Percentiles rank a stretch among this genome's conserved stretches.
Evolutionary conservation across 1,140 invertebrate genomes (phyloP).

Genomic region (Globodera ellingtonae): DNA sequence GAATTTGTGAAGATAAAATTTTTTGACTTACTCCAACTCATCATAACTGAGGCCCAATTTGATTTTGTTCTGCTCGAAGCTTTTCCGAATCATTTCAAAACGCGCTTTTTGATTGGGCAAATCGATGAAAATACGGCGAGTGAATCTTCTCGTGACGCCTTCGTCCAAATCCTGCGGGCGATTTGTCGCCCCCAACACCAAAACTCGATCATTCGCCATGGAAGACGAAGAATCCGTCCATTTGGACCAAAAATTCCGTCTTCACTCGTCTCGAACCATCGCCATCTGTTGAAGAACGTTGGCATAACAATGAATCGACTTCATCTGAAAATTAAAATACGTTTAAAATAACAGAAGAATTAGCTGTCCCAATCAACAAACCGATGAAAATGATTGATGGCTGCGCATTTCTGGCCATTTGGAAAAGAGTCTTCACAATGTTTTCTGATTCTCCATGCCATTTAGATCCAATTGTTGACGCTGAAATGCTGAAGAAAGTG

Average conservation of each 20-base stretch:
- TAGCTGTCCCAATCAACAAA: slow-evolving; percentile 78
- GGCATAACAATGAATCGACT: slow-evolving; percentile 85
- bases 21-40: slow-evolving; percentile 34
- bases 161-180: slow-evolving; percentile 90
- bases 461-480: slow-evolving; percentile 68
- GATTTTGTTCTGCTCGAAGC: slow-evolving; percentile 75
- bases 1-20: no score
- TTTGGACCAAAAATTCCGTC: slow-evolving; percentile 90
- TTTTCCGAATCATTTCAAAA: slow-evolving; percentile 76
- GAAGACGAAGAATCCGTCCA: slow-evolving; percentile 69
- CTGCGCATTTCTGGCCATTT: slow-evolving; percentile 65
- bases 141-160: slow-evolving; percentile 79
- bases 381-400: slow-evolving; percentile 68
- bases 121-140: slow-evolving; percentile 85
- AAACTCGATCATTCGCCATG: background rate
- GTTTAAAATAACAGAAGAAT: background rate
- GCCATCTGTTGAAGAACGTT: slow-evolving; percentile 84
- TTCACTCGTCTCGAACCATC: slow-evolving; percentile 81
- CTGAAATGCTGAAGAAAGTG: slow-evolving; percentile 68
- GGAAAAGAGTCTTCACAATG: slow-evolving; percentile 68
- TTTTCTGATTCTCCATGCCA: slow-evolving; percentile 67
- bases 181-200: slow-evolving; percentile 75
- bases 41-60: slow-evolving; percentile 45
- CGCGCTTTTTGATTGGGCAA: slow-evolving; percentile 80
- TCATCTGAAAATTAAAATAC: slow-evolving; percentile 71